phyloP scores from a whole-genome alignment of 2,113 vertebrate species.

The Epinephelus fuscoguttatus region DNA sequence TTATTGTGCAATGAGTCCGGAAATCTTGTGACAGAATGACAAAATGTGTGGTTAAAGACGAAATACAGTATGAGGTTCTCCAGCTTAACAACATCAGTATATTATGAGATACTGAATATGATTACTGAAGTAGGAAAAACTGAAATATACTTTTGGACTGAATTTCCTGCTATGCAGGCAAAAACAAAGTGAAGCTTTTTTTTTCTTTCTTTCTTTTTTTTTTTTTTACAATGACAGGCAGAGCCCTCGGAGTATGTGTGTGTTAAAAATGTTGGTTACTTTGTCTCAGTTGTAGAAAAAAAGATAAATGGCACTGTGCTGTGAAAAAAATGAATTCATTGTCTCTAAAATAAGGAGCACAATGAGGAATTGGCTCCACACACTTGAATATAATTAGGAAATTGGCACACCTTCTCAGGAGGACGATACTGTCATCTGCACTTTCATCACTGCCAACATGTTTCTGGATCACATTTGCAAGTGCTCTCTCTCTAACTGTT shows the following conservation, averaged over 20 bases:
- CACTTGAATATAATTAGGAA: not conserved
- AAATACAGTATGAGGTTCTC: not conserved
- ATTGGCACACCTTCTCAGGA: not conserved
- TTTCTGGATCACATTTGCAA: not conserved
- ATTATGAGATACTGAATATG: not conserved
- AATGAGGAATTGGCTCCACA: not conserved
- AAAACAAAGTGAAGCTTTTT: too few relatives aligned
- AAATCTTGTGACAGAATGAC: slow-evolving; percentile 6
- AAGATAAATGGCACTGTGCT: not conserved
- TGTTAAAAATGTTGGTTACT: not conserved
- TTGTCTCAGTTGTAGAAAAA: slow-evolving; percentile 8
- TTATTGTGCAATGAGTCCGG: not conserved
- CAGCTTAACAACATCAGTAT: slow-evolving; percentile 13
- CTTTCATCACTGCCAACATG: not conserved
- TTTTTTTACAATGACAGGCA: not conserved
- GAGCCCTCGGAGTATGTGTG: not conserved
- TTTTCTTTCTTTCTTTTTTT: too few relatives aligned
- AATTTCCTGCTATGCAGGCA: not conserved
- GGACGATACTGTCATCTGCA: not conserved
- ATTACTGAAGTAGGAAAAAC: not conserved
- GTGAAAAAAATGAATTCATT: not conserved
- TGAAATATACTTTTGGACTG: not conserved
- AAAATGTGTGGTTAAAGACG: not conserved
- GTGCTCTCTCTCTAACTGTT: not conserved
- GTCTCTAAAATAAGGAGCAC: not conserved